phyloP scores from a whole-genome alignment of 2,113 vertebrate species.

The Anolis sagrei region DNA sequence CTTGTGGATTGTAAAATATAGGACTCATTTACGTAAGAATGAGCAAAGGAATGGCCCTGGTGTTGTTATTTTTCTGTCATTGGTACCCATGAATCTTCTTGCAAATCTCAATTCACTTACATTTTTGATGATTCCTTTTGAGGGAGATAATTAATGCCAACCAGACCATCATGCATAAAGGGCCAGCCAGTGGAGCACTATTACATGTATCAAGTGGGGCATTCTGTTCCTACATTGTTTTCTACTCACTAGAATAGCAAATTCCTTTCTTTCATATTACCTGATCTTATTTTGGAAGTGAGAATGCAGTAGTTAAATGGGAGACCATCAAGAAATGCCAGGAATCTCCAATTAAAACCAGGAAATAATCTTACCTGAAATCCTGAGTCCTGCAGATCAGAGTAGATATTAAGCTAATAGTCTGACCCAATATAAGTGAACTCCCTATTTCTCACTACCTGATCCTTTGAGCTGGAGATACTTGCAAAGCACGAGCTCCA shows the following conservation, averaged over 20 bases:
- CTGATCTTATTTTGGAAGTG: too few species aligned
- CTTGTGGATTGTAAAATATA: neutral
- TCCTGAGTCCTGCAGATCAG: too few species aligned
- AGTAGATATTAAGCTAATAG: too few species aligned
- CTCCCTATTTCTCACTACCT: neutral
- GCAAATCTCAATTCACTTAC: neutral
- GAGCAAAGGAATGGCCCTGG: neutral
- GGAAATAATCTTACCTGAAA: too few species aligned
- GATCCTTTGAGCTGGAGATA: neutral
- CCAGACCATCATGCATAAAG: neutral
- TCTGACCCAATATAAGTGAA: neutral
- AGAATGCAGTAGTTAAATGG: too few species aligned
- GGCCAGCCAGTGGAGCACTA: neutral
- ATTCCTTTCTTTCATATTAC: neutral
- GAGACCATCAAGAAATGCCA: too few species aligned
- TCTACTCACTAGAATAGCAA: neutral
- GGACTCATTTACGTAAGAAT: neutral
- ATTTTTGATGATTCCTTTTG: neutral
- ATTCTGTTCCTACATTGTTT: neutral
- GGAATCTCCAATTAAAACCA: too few species aligned
- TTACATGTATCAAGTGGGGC: neutral
- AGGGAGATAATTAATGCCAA: neutral
- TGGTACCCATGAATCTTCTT: neutral
- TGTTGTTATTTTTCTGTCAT: neutral
- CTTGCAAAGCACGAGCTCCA: neutral